Percentiles rank a stretch among this genome's conserved stretches.
phyloP scores from a whole-genome alignment of 2,888 invertebrate species.

The Idaea aversata region DNA sequence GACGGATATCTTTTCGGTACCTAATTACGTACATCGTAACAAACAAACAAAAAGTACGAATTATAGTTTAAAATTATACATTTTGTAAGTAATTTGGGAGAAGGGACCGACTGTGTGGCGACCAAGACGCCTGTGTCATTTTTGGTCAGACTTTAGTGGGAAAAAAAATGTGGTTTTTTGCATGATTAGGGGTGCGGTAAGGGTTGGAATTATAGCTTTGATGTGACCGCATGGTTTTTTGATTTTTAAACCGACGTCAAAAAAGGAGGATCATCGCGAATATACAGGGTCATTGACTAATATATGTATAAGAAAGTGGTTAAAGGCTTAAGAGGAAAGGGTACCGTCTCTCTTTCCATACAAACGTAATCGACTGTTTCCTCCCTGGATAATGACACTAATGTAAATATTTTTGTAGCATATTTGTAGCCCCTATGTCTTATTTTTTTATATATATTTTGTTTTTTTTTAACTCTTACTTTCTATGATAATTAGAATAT shows the following conservation, averaged over 20 bases:
- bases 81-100: not conserved
- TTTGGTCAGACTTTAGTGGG: not conserved
- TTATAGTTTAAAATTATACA: constrained; percentile 68
- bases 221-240: not conserved
- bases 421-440: no score
- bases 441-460: no score
- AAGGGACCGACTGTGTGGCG: not conserved
- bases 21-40: constrained; percentile 24
- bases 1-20: constrained; percentile 11
- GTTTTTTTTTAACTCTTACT: no score
- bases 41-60: constrained; percentile 52
- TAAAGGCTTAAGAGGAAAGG: no score
- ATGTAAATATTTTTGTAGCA: no score
- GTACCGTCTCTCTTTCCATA: no score
- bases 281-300: no score
- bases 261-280: no score
- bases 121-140: not conserved
- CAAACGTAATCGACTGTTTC: no score
- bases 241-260: not conserved
- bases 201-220: not conserved
- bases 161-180: not conserved
- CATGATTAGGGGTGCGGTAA: not conserved
- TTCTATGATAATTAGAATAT: no score
- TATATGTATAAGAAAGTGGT: no score
- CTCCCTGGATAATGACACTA: no score